Evolutionary conservation across 53 echinoderm and acorn worm species (phyloP), one percentile per base, ranked within the genome.

Genomic region (Echinometra lucunter): DNA sequence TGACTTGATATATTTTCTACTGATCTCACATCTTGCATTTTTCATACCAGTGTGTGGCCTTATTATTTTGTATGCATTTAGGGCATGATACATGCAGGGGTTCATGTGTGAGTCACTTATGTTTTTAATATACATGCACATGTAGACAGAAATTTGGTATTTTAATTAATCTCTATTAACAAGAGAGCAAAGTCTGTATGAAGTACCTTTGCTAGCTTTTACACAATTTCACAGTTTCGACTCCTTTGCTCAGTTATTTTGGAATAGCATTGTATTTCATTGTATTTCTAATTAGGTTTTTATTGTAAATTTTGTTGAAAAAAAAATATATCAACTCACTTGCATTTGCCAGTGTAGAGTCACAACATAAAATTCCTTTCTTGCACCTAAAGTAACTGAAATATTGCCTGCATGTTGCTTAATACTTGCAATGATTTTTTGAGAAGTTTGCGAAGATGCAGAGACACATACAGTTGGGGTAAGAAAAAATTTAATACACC

Each of bases 391-490:
- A 69, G 69, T 11, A 1, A 69, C 69, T 69, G 69, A 69, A 69
- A 69, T 69, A 69, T 69, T 69, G 69, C 69, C 69, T 9, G 60
- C 60, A 69, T 69, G 32, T 69, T 69, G 34, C 69, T 69, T 30
- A 0, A 19, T 32, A 69, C 30, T 34, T 69, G 69, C 69, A 69
- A 69, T 69, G 11, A 10, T 10, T 32, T 7, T 69, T 9, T 25
- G 25, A 25, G 25, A 19, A 23, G 63, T 63, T 23, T 35, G 81
- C 3, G 34, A 25, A 25, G 23, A 63, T 25, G 21, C 6, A 63
- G 63, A 63, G 23, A 25, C 21, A 47, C 53, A 1, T n/a, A n/a
- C n/a, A n/a, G n/a, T n/a, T n/a, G n/a, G n/a, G n/a, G n/a, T n/a
- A n/a, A n/a, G n/a, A n/a, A n/a, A n/a, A n/a, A n/a, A n/a, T n/a